Evolutionary conservation across 92 coral and sea anemone genomes (phyloP), one percentile per base, ranked within the genome.

Genomic region (Palythoa caribaeorum): DNA sequence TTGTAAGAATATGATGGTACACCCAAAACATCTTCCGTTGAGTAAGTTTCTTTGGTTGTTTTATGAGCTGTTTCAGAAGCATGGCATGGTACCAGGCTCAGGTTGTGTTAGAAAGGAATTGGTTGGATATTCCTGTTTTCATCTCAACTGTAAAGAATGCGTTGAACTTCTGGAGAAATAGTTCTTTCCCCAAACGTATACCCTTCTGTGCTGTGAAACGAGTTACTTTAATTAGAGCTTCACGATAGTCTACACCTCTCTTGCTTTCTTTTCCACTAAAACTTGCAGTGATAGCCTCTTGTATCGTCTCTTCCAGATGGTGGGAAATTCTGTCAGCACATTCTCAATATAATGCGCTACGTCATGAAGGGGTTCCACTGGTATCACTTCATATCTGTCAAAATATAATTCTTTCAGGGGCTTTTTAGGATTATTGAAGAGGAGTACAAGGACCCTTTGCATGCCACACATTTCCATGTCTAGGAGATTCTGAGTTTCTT

Each of bases 41-140:
- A 20, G 83, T 86, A 2, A 89, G 90, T 17, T 89, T 89, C 71
- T 73, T 89, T 9, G 92, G 77, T 20, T 62, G 53, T 38, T 70
- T 77, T 52, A 37, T 89, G 38, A 48, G 70, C 63, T 84, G 66
- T 71, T 60, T 89, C n/a, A 84, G 83, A 38, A 74, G 81, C 78
- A 77, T 89, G 86, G 40, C 77, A 35, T 85, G 87, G 47, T 57
- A 85, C 84, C 77, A 47, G 53, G 44, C 80, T 86, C 28, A 28
- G 93, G 71, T 90, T 90, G 75, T 73, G 73, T 60, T 77, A 87
- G 3, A 77, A 6, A 15, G 77, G 85, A n/a, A 87, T 77, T 21
- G 28, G 36, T 14, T 78, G 73, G 28, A 83, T 54, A 76, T 50
- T 71, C 62, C 90, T 54, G 3, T 76, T 78, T 21, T 87, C 76